Evolutionary conservation across 1,140 invertebrate species (phyloP).

Genomic region (Schlechtendalia chinensis): DNA sequence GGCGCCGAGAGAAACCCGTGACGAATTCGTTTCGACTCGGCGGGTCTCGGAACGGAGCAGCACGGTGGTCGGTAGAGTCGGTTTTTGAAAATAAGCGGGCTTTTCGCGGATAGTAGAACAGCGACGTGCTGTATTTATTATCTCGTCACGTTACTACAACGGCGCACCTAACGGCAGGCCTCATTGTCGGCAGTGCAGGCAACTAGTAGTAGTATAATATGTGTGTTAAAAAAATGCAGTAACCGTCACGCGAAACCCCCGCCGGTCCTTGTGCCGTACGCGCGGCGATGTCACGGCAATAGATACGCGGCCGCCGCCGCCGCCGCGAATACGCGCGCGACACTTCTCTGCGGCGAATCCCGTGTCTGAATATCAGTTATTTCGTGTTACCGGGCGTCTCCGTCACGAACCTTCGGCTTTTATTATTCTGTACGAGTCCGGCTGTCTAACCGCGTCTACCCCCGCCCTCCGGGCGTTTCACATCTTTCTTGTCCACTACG

Average conservation of each 20-base stretch:
- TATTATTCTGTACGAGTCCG: too few relatives aligned
- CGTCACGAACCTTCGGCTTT: too few relatives aligned
- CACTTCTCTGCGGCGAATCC: conserved; percentile 1
- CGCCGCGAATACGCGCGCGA: background rate
- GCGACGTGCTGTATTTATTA: background rate
- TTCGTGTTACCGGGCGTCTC: too few relatives aligned
- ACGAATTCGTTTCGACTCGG: too few relatives aligned
- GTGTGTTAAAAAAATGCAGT: conserved; percentile 14
- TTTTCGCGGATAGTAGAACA: background rate
- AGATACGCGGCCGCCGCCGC: too few relatives aligned
- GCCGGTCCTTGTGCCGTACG: background rate
- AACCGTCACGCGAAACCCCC: background rate
- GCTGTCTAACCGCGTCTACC: too few relatives aligned
- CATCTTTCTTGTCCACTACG: too few relatives aligned
- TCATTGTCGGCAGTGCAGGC: conserved; percentile 24
- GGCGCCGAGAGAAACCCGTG: too few relatives aligned
- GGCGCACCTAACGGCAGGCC: conserved; percentile 43
- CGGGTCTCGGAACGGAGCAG: too few relatives aligned
- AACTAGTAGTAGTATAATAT: background rate
- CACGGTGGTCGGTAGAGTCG: too few relatives aligned
- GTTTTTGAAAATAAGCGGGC: conserved; percentile 49
- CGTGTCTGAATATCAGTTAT: too few relatives aligned
- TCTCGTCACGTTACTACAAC: background rate
- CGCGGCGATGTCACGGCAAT: background rate
- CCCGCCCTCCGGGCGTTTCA: too few relatives aligned